These are phyloP conservation scores for Myotis pilosus DNA, from an alignment of 2,797 vertebrate genomes.

Conservation along the genomic window DNA sequence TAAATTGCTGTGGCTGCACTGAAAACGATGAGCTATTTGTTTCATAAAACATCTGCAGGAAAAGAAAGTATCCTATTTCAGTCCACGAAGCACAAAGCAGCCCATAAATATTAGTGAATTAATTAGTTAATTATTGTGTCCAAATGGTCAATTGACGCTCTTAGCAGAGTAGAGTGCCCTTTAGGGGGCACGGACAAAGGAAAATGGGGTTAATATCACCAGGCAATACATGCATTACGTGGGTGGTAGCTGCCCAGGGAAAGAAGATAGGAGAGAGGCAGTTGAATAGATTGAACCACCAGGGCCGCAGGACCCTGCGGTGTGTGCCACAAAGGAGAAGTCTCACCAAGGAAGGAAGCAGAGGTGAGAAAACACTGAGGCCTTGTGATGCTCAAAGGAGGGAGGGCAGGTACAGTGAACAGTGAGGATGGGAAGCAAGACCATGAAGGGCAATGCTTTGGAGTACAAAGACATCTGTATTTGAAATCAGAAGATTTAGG, in stretches of 20 bases:
- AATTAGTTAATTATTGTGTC: neutral
- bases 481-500: neutral
- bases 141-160: neutral
- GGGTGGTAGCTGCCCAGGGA: neutral
- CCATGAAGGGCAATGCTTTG: neutral
- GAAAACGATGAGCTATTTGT: neutral
- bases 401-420: neutral
- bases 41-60: neutral
- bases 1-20: neutral
- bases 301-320: neutral
- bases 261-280: neutral
- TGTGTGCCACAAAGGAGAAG: neutral
- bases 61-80: neutral
- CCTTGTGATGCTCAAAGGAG: neutral
- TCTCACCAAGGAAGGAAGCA: neutral
- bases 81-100: neutral
- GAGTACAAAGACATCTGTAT: neutral
- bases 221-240: neutral
- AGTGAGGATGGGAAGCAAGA: neutral
- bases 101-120: neutral
- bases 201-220: neutral
- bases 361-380: neutral
- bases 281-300: neutral
- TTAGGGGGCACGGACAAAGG: neutral
- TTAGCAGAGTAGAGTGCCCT: neutral